These are phyloP conservation scores for Heterocephalus glaber DNA, from an alignment of 2,113 vertebrate species.

Conservation along the genomic window DNA sequence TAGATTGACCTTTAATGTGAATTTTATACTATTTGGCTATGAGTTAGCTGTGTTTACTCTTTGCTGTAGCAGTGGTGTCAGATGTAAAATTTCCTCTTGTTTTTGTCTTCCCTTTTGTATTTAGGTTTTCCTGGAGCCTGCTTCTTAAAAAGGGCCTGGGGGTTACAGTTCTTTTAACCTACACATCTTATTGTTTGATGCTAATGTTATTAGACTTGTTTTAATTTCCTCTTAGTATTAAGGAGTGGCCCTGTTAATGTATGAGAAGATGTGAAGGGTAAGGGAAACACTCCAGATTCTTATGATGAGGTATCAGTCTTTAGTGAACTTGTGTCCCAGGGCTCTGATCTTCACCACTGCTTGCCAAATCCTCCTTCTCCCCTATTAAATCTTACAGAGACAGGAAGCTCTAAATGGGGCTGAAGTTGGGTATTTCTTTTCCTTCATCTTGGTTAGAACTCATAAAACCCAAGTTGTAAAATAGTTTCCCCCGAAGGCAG, in stretches of 20 bases:
- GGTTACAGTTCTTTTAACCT: background rate
- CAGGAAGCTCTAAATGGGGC: background rate
- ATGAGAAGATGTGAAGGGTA: background rate
- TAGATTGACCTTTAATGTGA: background rate
- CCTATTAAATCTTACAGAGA: background rate
- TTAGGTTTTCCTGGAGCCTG: constrained; percentile 5
- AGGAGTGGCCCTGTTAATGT: background rate
- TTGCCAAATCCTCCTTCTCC: background rate
- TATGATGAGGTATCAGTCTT: background rate
- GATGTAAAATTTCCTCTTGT: background rate
- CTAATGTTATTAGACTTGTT: background rate
- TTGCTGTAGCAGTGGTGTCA: background rate
- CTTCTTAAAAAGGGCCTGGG: background rate
- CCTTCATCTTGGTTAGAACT: background rate
- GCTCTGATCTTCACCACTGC: background rate
- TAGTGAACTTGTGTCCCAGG: background rate
- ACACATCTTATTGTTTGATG: background rate
- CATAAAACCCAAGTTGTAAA: background rate
- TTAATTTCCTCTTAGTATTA: background rate
- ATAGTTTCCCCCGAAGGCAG: background rate
- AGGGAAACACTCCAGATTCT: background rate
- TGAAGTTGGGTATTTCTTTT: background rate
- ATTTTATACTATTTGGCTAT: background rate
- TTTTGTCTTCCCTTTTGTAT: constrained; percentile 18
- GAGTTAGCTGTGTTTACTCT: background rate